phyloP scores from a whole-genome alignment of 2,113 vertebrate species.

The Epinephelus lanceolatus region DNA sequence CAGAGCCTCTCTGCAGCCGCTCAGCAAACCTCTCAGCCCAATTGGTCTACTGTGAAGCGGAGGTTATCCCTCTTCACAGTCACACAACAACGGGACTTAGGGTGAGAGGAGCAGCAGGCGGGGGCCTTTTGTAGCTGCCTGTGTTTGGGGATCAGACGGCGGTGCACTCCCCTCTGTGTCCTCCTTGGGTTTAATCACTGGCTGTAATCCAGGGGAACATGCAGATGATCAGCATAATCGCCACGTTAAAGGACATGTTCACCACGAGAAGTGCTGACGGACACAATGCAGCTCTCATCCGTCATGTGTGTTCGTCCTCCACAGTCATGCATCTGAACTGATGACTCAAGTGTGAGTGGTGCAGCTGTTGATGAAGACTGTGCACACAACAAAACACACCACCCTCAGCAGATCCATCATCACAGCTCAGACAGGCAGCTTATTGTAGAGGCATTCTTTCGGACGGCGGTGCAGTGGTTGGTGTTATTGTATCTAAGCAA shows the following conservation, averaged over 20 bases:
- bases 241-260: slow-evolving; percentile 44
- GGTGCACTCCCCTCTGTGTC: slow-evolving; percentile 36
- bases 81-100: slow-evolving; percentile 71
- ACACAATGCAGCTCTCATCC: slow-evolving; percentile 31
- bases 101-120: neutral
- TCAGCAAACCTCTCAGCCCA: slow-evolving; percentile 40
- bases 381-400: neutral
- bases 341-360: neutral
- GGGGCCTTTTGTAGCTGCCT: slow-evolving; percentile 74
- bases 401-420: neutral
- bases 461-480: no score
- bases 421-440: no score
- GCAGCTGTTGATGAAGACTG: neutral
- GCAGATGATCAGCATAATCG: slow-evolving; percentile 69
- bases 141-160: slow-evolving; percentile 18
- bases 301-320: slow-evolving; percentile 31
- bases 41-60: slow-evolving; percentile 82
- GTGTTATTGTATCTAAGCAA: no score
- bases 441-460: no score
- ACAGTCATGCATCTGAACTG: neutral
- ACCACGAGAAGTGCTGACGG: slow-evolving; percentile 68
- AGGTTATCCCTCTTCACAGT: slow-evolving; percentile 79
- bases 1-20: neutral
- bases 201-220: slow-evolving; percentile 74
- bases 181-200: slow-evolving; percentile 70